Conservation (phyloP, 2,797 vertebrate genomes). For the Acanthopagrus latus region DNA sequence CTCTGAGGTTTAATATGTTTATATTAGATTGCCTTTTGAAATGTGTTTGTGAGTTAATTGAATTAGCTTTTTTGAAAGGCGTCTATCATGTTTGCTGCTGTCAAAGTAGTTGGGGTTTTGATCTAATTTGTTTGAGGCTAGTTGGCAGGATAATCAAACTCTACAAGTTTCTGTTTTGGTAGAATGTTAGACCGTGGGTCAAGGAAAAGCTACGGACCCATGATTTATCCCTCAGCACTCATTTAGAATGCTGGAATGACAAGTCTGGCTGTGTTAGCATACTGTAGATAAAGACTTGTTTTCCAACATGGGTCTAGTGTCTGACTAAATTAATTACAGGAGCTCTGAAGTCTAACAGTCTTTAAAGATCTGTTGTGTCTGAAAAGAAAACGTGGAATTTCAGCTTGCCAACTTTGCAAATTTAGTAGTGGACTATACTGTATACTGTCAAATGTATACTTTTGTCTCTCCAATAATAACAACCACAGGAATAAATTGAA, state of each 20-base stretch:
- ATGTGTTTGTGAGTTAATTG: not conserved
- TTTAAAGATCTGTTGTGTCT: not conserved
- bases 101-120: not conserved
- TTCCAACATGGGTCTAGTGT: not conserved
- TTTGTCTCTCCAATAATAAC: slow-evolving; percentile 2
- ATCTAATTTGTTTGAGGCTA: not conserved
- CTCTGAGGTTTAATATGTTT: not conserved
- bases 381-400: not conserved
- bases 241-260: not conserved
- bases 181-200: not conserved
- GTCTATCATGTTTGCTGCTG: not conserved
- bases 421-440: not conserved
- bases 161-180: not conserved
- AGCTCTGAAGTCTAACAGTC: not conserved
- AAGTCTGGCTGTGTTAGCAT: not conserved
- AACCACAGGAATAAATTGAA: not conserved
- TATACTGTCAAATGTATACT: not conserved
- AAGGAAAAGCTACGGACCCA: not conserved
- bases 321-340: not conserved
- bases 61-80: not conserved
- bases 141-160: not conserved
- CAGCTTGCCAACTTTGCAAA: not conserved
- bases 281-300: not conserved
- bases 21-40: slow-evolving; percentile 2
- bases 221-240: no score